Base-by-base conservation (phyloP, 2,888 invertebrate genomes). In the Drosophila prolongata region DNA sequence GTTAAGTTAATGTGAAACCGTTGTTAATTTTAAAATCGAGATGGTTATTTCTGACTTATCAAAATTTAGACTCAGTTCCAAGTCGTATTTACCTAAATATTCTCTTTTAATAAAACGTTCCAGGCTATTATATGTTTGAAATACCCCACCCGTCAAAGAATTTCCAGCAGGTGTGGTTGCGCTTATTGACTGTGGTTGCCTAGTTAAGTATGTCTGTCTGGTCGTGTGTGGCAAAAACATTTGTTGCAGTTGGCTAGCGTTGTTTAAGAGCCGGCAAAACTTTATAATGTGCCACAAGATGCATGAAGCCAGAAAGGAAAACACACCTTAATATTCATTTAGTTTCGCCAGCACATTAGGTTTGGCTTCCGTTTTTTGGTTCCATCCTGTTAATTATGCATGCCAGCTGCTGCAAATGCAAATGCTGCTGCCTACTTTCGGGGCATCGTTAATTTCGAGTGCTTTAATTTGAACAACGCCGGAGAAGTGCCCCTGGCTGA, bases 261-360 rank as follows among this genome's bases (percentile, higher is more conserved):
- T 79, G 78, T 65, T 80, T 77, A 78, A 76, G 80, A 70, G 77
- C 76, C 78, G 80, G 76, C 68, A 79, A 83, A 83, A 85, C 72
- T 83, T 83, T 85, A 79, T 85, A 83, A 85, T 85, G 76, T 82
- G 80, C 66, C 72, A 78, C 79, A 82, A 78, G 74, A 82, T 80
- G 74, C 71, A 73, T 46, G 69, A 46, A 55, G 59, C 55, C 53
- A 58, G 30, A 35, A 16, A 49, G 1, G 58, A 44, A 40, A 47
- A 54, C 44, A 34, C 40, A 42, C 46, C 55, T 74, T 79, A 75
- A 75, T 76, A 72, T 76, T 80, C 81, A 83, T 81, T 79, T 76
- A 77, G 75, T 80, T 83, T 70, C 79, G 56, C 76, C 65, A 49
- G 76, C 59, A 75, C 78, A 78, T 79, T 79, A 78, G 76, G 42